A percentile compares a stretch with the other conserved stretches of the same genome.
These are phyloP conservation scores for Listronotus oregonensis DNA, from an alignment of 1,140 invertebrate species.

Conservation along the genomic window DNA sequence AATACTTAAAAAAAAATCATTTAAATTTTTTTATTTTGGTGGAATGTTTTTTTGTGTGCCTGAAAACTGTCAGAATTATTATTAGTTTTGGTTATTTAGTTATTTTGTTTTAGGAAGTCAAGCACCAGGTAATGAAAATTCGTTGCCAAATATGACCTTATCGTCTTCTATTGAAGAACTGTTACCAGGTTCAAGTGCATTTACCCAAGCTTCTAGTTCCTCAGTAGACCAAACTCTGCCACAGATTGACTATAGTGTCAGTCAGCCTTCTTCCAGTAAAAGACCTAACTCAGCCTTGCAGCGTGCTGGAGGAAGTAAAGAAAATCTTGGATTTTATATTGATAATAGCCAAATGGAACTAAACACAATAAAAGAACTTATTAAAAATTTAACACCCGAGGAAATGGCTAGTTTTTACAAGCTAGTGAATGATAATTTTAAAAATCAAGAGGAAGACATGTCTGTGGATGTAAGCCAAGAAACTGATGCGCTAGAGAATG, in stretches of 20 bases:
- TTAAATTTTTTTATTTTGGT: too few relatives aligned
- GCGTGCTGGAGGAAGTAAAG: constrained; percentile 15
- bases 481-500: not conserved
- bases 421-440: constrained; percentile 33
- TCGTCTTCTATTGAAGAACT: constrained; percentile 20
- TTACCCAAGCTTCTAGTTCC: not conserved
- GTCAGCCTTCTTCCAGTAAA: constrained; percentile 20
- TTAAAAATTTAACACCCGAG: constrained; percentile 23
- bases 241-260: constrained; percentile 6
- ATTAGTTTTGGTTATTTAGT: too few relatives aligned
- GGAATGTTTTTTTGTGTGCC: too few relatives aligned
- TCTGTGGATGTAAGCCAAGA: not conserved
- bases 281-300: constrained; percentile 21
- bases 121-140: not conserved
- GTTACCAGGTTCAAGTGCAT: not conserved
- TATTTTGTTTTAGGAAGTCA: not conserved
- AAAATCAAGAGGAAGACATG: constrained; percentile 21
- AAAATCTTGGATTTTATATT: constrained; percentile 26
- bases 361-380: constrained; percentile 27
- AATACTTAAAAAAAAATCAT: too few relatives aligned
- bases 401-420: constrained; percentile 33
- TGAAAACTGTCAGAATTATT: too few relatives aligned
- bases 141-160: not conserved
- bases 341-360: constrained; percentile 30
- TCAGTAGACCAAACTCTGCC: not conserved